Conservation (phyloP, 1,140 invertebrate species). For the Drosophila nebulosa region DNA sequence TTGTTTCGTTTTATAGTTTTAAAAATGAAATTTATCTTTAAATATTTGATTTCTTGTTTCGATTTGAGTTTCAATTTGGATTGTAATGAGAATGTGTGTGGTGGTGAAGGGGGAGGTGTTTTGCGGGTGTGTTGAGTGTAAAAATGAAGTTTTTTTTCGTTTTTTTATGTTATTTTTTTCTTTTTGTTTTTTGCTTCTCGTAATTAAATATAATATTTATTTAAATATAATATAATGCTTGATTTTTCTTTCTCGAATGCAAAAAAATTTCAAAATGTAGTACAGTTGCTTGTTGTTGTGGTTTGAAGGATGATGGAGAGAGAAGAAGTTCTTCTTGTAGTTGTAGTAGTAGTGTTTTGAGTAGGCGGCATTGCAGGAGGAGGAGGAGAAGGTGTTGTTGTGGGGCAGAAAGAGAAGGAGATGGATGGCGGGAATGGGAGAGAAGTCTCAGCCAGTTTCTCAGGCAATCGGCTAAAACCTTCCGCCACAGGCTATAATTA, state of each 20-base stretch:
- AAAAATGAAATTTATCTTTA: conserved; percentile 45
- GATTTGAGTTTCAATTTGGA: not conserved
- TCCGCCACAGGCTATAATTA: not conserved
- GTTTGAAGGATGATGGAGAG: conserved; percentile 12
- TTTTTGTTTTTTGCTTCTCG: conserved; percentile 67
- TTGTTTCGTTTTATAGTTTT: conserved; percentile 38
- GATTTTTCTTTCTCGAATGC: conserved; percentile 65
- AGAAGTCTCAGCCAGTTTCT: not conserved
- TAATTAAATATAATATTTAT: conserved; percentile 79
- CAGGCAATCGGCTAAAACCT: not conserved
- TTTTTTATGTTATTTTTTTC: conserved; percentile 27
- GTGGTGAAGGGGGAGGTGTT: not conserved
- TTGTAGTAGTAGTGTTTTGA: conserved; percentile 16
- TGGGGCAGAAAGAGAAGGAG: not conserved
- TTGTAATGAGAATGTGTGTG: conserved; percentile 17
- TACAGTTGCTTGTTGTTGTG: conserved; percentile 42
- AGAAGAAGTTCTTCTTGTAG: conserved; percentile 7
- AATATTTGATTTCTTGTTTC: conserved; percentile 32
- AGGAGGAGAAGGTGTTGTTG: not conserved
- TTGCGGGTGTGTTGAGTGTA: not conserved
- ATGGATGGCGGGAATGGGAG: not conserved
- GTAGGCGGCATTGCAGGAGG: conserved; percentile 2
- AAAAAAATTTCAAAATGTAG: conserved; percentile 71
- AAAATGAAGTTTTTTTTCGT: conserved; percentile 29
- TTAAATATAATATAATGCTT: conserved; percentile 78